Evolutionary conservation across 2,888 invertebrate species (phyloP).

Genomic region (Volucella bombylans): DNA sequence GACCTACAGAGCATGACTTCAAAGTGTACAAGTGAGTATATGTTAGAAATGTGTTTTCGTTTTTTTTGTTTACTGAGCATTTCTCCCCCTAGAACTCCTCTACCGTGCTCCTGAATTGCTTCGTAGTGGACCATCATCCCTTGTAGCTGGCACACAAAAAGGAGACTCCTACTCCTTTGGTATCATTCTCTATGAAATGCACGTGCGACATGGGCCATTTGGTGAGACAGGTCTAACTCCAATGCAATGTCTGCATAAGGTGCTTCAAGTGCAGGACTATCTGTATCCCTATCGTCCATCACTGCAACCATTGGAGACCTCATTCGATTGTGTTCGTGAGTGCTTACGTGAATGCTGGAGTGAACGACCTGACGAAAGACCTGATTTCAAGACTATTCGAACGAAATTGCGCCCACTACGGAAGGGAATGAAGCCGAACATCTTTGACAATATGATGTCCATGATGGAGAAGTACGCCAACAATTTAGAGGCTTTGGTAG

Average conservation of each 20-base stretch:
- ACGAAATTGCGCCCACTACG: conserved; percentile 90
- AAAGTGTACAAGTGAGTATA: conserved; percentile 87
- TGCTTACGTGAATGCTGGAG: conserved; percentile 94
- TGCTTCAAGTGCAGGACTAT: conserved; percentile 80
- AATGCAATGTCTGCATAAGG: conserved; percentile 84
- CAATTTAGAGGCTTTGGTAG: conserved; percentile 95
- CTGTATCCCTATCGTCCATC: conserved; percentile 85
- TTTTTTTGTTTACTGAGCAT: conserved; percentile 20
- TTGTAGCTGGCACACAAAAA: conserved; percentile 86
- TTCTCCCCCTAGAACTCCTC: conserved; percentile 86
- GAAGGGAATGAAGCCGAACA: conserved; percentile 97
- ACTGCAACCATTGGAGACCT: conserved; percentile 89
- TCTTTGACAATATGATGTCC: conserved; percentile 98
- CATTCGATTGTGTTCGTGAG: conserved; percentile 93
- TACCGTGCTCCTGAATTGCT: conserved; percentile 93
- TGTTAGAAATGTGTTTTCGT: background rate
- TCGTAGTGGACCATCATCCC: conserved; percentile 82
- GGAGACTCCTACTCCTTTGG: conserved; percentile 94
- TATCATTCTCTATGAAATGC: conserved; percentile 93
- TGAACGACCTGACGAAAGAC: conserved; percentile 90
- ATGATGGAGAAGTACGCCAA: conserved; percentile 99
- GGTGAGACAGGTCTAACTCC: conserved; percentile 87
- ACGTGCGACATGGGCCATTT: conserved; percentile 93
- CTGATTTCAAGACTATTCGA: conserved; percentile 92
- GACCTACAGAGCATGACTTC: conserved; percentile 85